phyloP scores from a whole-genome alignment of 2,888 invertebrate genomes.

The Zygaena filipendulae region DNA sequence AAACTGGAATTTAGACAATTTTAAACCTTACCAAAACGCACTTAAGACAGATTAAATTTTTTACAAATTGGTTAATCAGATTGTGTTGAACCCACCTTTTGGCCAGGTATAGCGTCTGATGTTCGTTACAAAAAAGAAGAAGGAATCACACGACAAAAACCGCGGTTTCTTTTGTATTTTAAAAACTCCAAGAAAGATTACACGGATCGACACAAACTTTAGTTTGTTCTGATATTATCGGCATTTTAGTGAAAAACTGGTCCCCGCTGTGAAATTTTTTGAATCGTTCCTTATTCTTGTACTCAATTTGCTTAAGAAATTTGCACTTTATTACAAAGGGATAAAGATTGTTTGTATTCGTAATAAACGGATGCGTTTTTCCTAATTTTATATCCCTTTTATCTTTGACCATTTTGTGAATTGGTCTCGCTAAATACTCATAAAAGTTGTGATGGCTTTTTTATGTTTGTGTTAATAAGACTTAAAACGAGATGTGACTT shows the following conservation, averaged over 20 bases:
- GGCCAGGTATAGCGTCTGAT: conserved; percentile 40
- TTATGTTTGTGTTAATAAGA: conserved; percentile 26
- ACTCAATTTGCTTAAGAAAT: conserved; percentile 5
- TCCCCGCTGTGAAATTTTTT: conserved; percentile 12
- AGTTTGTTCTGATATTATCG: conserved; percentile 50
- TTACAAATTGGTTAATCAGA: background rate
- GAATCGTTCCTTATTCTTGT: too few species aligned
- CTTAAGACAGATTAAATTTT: background rate
- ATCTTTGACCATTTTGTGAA: conserved; percentile 30
- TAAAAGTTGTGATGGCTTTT: conserved; percentile 41
- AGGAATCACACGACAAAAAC: conserved; percentile 33
- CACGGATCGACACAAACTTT: conserved; percentile 47
- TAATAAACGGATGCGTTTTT: conserved; percentile 13
- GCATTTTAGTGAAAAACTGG: conserved; percentile 32
- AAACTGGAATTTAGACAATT: conserved; percentile 20
- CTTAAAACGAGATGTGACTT: too few species aligned
- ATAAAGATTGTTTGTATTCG: conserved; percentile 14
- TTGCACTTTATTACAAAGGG: conserved; percentile 3
- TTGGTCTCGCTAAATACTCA: conserved; percentile 37
- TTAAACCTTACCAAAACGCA: conserved; percentile 23
- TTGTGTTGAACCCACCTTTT: conserved; percentile 22
- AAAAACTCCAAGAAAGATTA: conserved; percentile 41
- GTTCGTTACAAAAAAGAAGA: conserved; percentile 35
- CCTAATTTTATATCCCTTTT: conserved; percentile 16
- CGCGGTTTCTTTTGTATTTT: conserved; percentile 52